Base-by-base conservation (phyloP, 1,140 invertebrate species). In the Formica exsecta region DNA sequence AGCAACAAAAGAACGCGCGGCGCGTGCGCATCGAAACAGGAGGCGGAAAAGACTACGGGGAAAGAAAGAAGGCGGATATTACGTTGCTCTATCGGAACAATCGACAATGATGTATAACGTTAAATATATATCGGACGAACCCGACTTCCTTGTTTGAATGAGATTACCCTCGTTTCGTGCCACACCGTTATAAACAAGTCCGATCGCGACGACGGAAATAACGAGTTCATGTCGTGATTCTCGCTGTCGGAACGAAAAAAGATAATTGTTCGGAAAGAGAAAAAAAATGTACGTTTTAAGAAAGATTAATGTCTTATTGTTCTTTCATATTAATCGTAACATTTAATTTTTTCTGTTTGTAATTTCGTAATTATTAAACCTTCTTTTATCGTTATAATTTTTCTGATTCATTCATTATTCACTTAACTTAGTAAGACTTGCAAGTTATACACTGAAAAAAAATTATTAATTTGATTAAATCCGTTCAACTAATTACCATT, bases 1-100 rank as follows among this genome's bases (percentile, higher is more conserved):
- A 88, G 86, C 89, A 91, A 91, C 89, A 91, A 73, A 84, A 86
- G 83, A 75, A 77, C 41, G 89, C 41, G 89, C 68, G 84, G 61
- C 29, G 87, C 59, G 86, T 83, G 29, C 61, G 81, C 70, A 29
- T 44, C 74, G 22, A 44, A 51, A 51, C 25, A 44, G 41, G 62
- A 89, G 79, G 29, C 73, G 80, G 87, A 79, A 85, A 84, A 85
- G 83, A 85, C 38, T 85, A 88, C 68, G 71, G 79, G 54, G 73
- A 74, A 61, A 90, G 59, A 57, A 54, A 64, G 36, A 51, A 65
- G 76, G 19, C 66, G 76, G 76, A 54, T 66, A 79, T 59, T 51
- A 51, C 75, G 76, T 68, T 80, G 57, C 19, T 73, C 51, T 29
- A 73, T 73, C 66, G 51, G 29, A 54, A 81, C 66, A 88, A 88